Conservation (phyloP, 2,888 invertebrate species). For the Eudasyphora cyanicolor region DNA sequence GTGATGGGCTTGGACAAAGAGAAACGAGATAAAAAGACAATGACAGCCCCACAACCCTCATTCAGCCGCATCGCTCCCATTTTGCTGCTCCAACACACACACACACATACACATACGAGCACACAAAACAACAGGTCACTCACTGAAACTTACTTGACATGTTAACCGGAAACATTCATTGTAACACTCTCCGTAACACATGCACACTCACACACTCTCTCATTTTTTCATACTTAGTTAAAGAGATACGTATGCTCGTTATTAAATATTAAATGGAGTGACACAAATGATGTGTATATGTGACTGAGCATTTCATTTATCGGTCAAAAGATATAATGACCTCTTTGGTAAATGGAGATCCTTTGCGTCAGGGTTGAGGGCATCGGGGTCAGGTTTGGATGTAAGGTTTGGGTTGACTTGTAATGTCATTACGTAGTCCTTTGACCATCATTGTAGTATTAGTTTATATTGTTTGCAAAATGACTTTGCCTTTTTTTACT, state of each 20-base stretch:
- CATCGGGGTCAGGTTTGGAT: too few species aligned
- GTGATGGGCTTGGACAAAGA: slow-evolving; percentile 7
- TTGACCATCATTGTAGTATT: too few species aligned
- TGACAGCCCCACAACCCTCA: not conserved
- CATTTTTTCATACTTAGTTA: too few species aligned
- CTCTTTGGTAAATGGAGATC: not conserved
- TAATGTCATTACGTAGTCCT: too few species aligned
- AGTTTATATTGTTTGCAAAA: not conserved
- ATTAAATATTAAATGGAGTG: not conserved
- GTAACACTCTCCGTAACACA: not conserved
- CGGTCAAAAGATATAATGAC: not conserved
- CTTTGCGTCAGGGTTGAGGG: not conserved
- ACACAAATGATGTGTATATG: not conserved
- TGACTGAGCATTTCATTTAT: slow-evolving; percentile 16
- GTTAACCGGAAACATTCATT: slow-evolving; percentile 33
- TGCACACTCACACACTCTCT: not conserved
- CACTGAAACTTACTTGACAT: slow-evolving; percentile 58
- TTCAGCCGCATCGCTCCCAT: not conserved
- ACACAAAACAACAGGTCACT: slow-evolving; percentile 45
- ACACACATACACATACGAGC: slow-evolving; percentile 6
- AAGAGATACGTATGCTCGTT: not conserved
- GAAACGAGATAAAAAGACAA: slow-evolving; percentile 13
- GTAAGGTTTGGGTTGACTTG: too few species aligned
- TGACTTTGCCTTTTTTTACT: not conserved
- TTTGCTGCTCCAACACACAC: not conserved